Evolutionary conservation across 2,113 vertebrate species (phyloP).

Genomic region (Tachysurus vachellii): DNA sequence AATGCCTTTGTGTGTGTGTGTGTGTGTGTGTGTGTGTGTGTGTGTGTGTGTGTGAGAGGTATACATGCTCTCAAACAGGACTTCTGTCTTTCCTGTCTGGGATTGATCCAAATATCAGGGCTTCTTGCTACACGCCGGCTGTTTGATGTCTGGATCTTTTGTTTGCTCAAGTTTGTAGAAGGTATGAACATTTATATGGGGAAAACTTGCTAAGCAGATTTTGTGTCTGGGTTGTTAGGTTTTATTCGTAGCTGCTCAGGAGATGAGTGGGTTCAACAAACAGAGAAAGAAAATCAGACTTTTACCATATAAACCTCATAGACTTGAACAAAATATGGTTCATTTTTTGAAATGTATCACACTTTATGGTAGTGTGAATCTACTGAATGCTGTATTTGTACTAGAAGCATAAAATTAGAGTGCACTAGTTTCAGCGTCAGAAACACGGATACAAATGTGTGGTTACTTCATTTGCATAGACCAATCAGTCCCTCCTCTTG

Average conservation of each 20-base stretch:
- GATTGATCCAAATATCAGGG: neutral
- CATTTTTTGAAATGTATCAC: neutral
- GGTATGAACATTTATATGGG: neutral
- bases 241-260: neutral
- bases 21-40: no score
- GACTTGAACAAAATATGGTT: neutral
- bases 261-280: neutral
- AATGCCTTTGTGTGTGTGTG: neutral
- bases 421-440: neutral
- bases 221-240: neutral
- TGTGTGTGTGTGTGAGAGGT: no score
- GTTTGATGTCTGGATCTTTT: neutral
- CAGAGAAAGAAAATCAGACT: neutral
- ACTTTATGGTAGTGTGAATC: neutral
- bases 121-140: neutral
- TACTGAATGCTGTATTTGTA: neutral
- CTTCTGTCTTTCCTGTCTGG: neutral
- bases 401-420: neutral
- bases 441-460: neutral
- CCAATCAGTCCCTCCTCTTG: no score
- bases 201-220: neutral
- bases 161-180: neutral
- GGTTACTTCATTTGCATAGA: neutral
- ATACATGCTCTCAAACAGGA: neutral
- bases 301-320: no score